Evolutionary conservation across 2,888 invertebrate genomes (phyloP), one percentile per base, ranked within the genome.

Genomic region (Creontiades dilutus): DNA sequence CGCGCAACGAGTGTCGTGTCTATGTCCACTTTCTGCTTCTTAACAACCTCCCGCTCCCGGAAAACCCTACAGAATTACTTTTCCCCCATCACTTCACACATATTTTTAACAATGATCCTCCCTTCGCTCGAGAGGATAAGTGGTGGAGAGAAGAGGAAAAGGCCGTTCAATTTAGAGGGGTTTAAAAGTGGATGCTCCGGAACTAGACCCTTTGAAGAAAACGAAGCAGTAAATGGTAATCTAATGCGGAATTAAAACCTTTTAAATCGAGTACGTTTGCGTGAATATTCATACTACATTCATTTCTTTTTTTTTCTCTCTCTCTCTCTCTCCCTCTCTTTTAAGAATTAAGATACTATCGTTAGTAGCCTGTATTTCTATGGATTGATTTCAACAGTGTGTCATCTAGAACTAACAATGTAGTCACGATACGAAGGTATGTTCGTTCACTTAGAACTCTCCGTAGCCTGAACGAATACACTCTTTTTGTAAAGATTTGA

Each of bases 11-110:
- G 52, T 23, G 52, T 23, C 82, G 27, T 82, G 82, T 82, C 47
- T 48, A 82, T 82, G 82, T 82, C 82, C 52, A 82, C 82, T 82
- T 47, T 16, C 78, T 46, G 28, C 78, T 78, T 46, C 78, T 78
- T 47, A 46, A 78, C 78, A 46, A 78, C 78, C 78, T 23, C 68
- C 23, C 27, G 68, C 68, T 68, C 11, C 68, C 12, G 23, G 19
- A 12, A 23, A 23, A 68, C n/a, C 37, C 19, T 68, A 23, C 23
- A 19, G 23, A 0, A 68, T 68, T 27, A 68, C 23, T 68, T 68
- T 68, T 19, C 68, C 2, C 57, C n/a, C 68, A 23, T 68, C 68
- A 23, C 13, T 68, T 68, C 68, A 19, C 68, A 23, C 23, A 13
- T 11, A 68, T 68, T 52, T 52, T 52, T 52, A 13, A 52, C 37